A percentile compares a stretch with the other conserved stretches of the same genome.
phyloP scores from a whole-genome alignment of 2,113 vertebrate genomes.

The Stictonetta naevosa region DNA sequence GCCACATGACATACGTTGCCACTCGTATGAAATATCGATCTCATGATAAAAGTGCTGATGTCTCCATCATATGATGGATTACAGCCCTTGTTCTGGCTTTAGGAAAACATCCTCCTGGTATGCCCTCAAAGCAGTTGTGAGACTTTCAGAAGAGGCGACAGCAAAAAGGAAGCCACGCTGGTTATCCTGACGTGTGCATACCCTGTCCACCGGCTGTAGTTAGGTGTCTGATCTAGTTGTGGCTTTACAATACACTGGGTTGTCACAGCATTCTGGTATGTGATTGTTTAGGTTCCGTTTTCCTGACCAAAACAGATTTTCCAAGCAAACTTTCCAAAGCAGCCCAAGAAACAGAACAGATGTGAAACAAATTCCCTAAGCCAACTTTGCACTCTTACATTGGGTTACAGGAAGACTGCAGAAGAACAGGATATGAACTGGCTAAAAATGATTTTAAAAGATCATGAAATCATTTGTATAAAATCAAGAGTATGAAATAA shows the following conservation, averaged over 20 bases:
- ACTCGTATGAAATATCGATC: neutral
- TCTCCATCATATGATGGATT: neutral
- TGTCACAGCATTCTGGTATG: neutral
- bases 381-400: neutral
- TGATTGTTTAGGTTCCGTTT: neutral
- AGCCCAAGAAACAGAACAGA: neutral
- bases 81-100: neutral
- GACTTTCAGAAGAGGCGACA: neutral
- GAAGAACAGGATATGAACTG: neutral
- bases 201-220: neutral
- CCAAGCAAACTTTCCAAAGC: neutral
- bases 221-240: neutral
- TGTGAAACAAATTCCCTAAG: neutral
- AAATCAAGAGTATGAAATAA: neutral
- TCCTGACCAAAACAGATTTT: neutral
- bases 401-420: neutral
- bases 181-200: neutral
- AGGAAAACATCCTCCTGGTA: neutral
- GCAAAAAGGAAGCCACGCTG: neutral
- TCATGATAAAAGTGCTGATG: neutral
- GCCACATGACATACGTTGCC: neutral
- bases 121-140: neutral
- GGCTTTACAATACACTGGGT: neutral
- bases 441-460: neutral
- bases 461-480: neutral